Evolutionary conservation across 2,888 invertebrate genomes (phyloP), one percentile per base, ranked within the genome.

Genomic region (Himalopsyche kuldschensis): DNA sequence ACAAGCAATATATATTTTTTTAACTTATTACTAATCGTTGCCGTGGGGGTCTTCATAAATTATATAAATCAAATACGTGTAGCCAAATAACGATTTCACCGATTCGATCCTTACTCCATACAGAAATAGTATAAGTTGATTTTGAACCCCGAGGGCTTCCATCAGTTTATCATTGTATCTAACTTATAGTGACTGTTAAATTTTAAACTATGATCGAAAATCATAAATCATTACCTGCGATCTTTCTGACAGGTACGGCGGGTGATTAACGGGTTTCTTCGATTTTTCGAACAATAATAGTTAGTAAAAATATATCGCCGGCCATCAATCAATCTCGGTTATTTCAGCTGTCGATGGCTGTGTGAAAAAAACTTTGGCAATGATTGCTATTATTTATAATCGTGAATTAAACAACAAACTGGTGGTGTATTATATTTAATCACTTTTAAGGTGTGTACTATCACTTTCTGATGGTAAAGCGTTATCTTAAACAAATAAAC

Each of bases 161-260:
- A 17, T 47, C 55, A 48, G 80, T 84, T 15, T 78, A 81, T 84
- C 78, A 75, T 17, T 46, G n/a, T 77, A 55, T 55, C 55, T 55
- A 83, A 83, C 63, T 81, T 48, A 81, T 55, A 35, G 78, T 82
- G 82, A 79, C 82, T 69, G 75, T 82, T 75, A 63, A 79, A 80
- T 75, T 81, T 79, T 79, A 79, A 79, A 79, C n/a, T 30, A 82
- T 47, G 32, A 27, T 30, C 30, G 17, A 30, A 75, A 75, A 75
- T n/a, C 83, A 86, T 86, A 84, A 86, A 83, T 86, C 86, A 82
- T 79, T 81, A 84, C 81, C 84, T 80, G 84, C 84, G 82, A 85
- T 82, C 78, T 78, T 78, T 82, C 47, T 84, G 82, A 82, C 82
- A 82, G 82, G 15, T 46, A 48, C 11, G 46, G 48, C 47, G 32